phyloP scores from a whole-genome alignment of 2,888 invertebrate genomes.

The Flexamia atlantica region DNA sequence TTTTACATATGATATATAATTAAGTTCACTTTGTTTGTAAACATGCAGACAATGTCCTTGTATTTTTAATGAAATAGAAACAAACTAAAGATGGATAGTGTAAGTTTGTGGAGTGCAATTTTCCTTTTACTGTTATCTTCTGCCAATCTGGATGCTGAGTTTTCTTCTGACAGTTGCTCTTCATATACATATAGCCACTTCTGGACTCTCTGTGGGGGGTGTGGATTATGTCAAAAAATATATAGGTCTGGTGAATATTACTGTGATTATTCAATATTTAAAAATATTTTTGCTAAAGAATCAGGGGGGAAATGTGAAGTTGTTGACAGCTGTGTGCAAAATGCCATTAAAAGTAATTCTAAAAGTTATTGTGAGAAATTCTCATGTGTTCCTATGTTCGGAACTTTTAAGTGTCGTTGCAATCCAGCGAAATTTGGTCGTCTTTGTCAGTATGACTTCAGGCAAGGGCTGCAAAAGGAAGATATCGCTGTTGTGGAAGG shows the following conservation, averaged over 20 bases:
- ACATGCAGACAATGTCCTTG: too few relatives aligned
- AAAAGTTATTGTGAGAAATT: neutral
- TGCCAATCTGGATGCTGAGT: too few relatives aligned
- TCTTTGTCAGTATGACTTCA: neutral
- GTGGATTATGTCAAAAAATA: neutral
- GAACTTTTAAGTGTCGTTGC: neutral
- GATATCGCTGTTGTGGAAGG: constrained; percentile 14
- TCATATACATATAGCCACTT: too few relatives aligned
- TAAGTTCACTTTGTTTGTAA: too few relatives aligned
- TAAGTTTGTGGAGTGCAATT: too few relatives aligned
- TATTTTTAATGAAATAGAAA: too few relatives aligned
- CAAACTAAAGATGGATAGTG: too few relatives aligned
- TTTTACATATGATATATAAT: too few relatives aligned
- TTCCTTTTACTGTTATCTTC: too few relatives aligned
- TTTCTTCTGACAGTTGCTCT: too few relatives aligned
- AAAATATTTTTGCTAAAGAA: neutral
- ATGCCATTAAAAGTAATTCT: neutral
- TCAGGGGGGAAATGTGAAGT: neutral
- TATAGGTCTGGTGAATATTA: neutral
- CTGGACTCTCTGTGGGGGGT: constrained; percentile 6
- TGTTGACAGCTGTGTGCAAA: neutral
- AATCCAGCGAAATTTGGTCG: neutral
- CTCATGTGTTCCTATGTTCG: neutral
- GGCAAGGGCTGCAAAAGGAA: neutral
- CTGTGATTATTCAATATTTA: neutral